These are phyloP conservation scores for Euphonia xanthogaster DNA, from an alignment of 2,797 vertebrate species.

Conservation along the genomic window DNA sequence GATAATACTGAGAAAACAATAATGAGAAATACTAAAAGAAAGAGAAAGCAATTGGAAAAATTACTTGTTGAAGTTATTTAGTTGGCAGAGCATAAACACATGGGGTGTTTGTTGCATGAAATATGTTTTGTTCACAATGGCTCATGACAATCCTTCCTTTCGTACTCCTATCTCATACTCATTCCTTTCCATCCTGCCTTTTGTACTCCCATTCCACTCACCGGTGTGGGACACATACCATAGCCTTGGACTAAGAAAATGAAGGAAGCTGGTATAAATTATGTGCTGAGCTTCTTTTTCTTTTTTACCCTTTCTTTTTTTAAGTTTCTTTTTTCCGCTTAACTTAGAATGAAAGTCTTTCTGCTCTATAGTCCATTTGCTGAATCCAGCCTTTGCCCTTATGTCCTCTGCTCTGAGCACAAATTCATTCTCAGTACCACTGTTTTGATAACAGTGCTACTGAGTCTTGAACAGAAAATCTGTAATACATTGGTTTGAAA, in stretches of 20 bases:
- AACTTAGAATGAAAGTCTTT: background rate
- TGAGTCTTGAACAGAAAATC: background rate
- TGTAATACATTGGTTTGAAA: background rate
- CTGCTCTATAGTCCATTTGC: background rate
- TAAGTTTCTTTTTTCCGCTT: background rate
- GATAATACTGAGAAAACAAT: background rate
- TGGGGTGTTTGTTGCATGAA: background rate
- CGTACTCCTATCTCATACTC: background rate
- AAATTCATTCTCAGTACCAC: background rate
- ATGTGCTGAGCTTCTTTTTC: background rate
- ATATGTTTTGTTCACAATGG: background rate
- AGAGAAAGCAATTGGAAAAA: background rate
- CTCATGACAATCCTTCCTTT: background rate
- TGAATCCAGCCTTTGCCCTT: background rate
- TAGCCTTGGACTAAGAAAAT: background rate
- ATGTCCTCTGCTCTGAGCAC: background rate
- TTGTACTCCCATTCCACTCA: background rate
- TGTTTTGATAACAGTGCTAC: background rate
- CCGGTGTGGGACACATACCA: background rate
- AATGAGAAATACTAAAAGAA: background rate
- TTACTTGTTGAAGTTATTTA: background rate
- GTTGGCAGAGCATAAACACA: background rate
- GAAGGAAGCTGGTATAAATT: background rate
- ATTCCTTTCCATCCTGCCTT: background rate
- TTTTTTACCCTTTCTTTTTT: fast-evolving